Evolutionary conservation across 1,140 invertebrate genomes (phyloP).

Genomic region (Drosophila ironensis): DNA sequence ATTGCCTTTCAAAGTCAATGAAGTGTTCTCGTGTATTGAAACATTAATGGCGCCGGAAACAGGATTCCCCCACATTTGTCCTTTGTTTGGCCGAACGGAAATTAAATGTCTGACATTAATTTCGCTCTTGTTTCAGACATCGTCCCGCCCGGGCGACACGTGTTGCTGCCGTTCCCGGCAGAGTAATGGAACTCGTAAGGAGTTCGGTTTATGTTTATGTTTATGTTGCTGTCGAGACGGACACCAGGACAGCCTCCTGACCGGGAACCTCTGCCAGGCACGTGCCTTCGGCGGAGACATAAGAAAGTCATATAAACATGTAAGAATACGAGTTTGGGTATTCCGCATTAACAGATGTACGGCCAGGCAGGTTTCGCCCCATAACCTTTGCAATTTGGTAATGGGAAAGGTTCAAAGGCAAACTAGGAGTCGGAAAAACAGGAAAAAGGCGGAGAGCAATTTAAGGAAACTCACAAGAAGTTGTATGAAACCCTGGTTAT

Average conservation of each 20-base stretch:
- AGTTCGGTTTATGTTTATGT: slow-evolving; percentile 49
- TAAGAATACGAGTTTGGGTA: slow-evolving; percentile 18
- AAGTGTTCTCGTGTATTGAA: slow-evolving; percentile 14
- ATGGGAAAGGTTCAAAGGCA: slow-evolving; percentile 31
- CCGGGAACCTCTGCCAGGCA: slow-evolving; percentile 33
- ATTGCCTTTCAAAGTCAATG: slow-evolving; percentile 56
- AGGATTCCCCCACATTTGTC: slow-evolving; percentile 42
- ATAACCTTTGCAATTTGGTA: slow-evolving; percentile 29
- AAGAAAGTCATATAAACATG: slow-evolving; percentile 25
- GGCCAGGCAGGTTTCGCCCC: slow-evolving; percentile 15
- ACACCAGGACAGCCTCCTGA: slow-evolving; percentile 1
- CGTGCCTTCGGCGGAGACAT: slow-evolving; percentile 28
- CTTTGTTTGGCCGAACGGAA: slow-evolving; percentile 49
- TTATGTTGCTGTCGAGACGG: slow-evolving; percentile 20
- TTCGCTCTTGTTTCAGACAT: slow-evolving; percentile 22
- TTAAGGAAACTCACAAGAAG: no score
- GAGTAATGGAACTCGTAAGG: slow-evolving; percentile 44
- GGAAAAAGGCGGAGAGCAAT: neutral
- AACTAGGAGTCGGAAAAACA: neutral
- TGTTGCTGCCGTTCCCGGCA: slow-evolving; percentile 52
- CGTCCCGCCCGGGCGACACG: slow-evolving; percentile 35
- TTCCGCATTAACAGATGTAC: slow-evolving; percentile 14
- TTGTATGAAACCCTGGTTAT: no score
- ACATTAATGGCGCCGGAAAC: slow-evolving; percentile 17
- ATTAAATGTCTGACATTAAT: slow-evolving; percentile 70